Conservation (phyloP, 2,888 invertebrate genomes). For the Eupithecia vulgata region DNA sequence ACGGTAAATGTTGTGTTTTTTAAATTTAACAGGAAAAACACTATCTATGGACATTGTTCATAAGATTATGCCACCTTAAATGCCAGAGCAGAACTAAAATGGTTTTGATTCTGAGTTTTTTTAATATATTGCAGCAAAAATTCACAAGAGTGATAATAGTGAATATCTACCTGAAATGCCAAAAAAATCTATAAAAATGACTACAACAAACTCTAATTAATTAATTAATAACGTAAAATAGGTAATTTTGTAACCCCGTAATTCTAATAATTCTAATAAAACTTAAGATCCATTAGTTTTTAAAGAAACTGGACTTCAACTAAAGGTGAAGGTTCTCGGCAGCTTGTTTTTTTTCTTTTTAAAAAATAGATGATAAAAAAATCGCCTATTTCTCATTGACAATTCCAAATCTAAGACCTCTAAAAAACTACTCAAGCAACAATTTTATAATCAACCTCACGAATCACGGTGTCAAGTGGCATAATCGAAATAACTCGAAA, state of each 20-base stretch:
- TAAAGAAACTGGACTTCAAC: no score
- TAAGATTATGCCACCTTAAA: background rate
- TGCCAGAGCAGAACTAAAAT: background rate
- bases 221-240: no score
- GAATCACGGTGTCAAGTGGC: conserved; percentile 15
- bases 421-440: conserved; percentile 20
- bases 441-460: conserved; percentile 11
- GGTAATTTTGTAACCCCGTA: no score
- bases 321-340: no score
- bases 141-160: background rate
- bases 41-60: background rate
- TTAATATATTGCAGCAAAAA: background rate
- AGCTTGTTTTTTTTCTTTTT: no score
- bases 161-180: background rate
- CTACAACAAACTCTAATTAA: no score
- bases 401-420: background rate
- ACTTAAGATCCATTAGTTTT: no score
- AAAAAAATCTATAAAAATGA: background rate
- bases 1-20: background rate
- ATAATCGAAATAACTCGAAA: conserved; percentile 17
- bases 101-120: background rate
- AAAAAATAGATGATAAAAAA: background rate
- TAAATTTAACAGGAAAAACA: background rate
- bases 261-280: no score
- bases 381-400: background rate